Evolutionary conservation across 2,797 vertebrate species (phyloP).

Genomic region (Ptychadena robeensis): DNA sequence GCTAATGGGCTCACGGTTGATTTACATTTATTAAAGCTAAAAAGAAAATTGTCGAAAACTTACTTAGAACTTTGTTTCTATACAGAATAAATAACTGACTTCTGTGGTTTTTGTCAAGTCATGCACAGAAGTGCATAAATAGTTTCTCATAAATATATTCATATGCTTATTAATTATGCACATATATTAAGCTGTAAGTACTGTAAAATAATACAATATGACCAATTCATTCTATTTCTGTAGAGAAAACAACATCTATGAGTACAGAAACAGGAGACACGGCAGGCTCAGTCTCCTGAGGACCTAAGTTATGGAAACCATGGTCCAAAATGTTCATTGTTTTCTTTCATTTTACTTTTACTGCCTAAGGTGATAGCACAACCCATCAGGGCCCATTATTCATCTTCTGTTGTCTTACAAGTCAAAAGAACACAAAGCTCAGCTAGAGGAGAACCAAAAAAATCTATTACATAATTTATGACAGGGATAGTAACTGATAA

Average conservation of each 20-base stretch:
- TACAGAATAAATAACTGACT: neutral
- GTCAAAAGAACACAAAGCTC: too few species aligned
- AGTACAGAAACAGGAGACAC: neutral
- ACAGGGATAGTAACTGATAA: too few species aligned
- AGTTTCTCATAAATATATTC: neutral
- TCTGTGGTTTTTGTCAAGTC: neutral
- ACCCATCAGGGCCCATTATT: neutral
- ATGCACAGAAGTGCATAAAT: neutral
- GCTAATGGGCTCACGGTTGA: neutral
- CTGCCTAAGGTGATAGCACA: neutral
- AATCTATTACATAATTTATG: too few species aligned
- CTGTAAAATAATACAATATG: neutral
- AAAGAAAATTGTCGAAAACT: neutral
- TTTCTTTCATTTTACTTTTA: neutral
- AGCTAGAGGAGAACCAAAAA: too few species aligned
- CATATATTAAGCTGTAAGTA: neutral
- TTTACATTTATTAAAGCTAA: neutral
- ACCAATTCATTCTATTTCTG: neutral
- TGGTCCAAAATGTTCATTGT: neutral
- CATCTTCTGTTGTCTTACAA: neutral
- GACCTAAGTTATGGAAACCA: neutral
- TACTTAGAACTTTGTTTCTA: neutral
- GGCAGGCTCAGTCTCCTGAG: neutral
- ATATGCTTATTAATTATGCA: neutral
- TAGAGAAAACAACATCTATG: neutral